Evolutionary conservation across 2,113 vertebrate genomes (phyloP).

Genomic region (Diglossa brunneiventris): DNA sequence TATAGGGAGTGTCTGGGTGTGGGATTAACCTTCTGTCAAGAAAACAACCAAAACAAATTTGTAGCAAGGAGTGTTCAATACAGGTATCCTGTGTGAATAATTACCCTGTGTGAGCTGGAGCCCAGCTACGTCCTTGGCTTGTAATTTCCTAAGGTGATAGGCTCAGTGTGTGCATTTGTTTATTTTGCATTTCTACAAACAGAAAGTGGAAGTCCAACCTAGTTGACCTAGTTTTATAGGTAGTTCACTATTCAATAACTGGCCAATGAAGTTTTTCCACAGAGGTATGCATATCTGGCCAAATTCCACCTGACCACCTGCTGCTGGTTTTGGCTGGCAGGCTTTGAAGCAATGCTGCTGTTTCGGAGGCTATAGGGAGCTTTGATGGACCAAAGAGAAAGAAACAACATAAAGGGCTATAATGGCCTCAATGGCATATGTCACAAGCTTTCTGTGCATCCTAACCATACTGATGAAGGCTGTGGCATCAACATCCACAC

Average conservation of each 20-base stretch:
- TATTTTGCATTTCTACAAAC: background rate
- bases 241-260: background rate
- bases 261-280: background rate
- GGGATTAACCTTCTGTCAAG: background rate
- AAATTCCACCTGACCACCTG: background rate
- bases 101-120: background rate
- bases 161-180: background rate
- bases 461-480: background rate
- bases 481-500: no score
- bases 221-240: background rate
- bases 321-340: background rate
- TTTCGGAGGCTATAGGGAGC: background rate
- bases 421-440: fast-evolving
- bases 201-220: conserved; percentile 36
- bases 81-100: background rate
- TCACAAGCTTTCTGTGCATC: background rate
- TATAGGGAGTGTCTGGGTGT: conserved; percentile 48
- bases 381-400: background rate
- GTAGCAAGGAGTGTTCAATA: background rate
- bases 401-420: background rate
- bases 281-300: background rate
- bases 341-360: background rate
- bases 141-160: background rate
- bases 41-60: conserved; percentile 21
- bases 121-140: background rate